These are phyloP conservation scores for Potorous gilbertii DNA, from an alignment of 2,797 vertebrate species.

Conservation along the genomic window DNA sequence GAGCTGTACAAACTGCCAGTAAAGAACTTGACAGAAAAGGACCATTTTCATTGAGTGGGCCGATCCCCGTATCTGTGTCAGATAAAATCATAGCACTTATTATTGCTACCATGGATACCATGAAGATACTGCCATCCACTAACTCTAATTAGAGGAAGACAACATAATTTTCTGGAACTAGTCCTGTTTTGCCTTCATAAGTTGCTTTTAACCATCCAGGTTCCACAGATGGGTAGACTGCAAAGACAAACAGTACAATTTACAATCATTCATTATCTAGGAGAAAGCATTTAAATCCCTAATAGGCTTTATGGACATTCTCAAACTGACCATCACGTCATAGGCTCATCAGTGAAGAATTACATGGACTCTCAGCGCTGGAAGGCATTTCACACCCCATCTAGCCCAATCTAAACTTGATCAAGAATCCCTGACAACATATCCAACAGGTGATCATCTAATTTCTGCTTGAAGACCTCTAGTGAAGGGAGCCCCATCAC, in stretches of 20 bases:
- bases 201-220: conserved; percentile 98
- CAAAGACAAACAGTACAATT: neutral
- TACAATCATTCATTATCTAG: neutral
- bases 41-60: conserved; percentile 77
- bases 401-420: neutral
- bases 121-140: conserved; percentile 88
- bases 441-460: neutral
- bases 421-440: neutral
- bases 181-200: conserved; percentile 94
- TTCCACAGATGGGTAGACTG: conserved; percentile 95
- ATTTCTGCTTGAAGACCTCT: neutral
- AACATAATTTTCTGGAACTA: conserved; percentile 96
- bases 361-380: neutral
- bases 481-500: neutral
- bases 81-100: conserved; percentile 86
- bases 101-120: conserved; percentile 95
- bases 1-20: conserved; percentile 79
- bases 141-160: conserved; percentile 90
- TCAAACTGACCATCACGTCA: conserved; percentile 15
- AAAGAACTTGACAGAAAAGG: conserved; percentile 80
- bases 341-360: conserved; percentile 45
- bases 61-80: conserved; percentile 85
- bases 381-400: neutral
- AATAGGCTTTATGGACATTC: neutral
- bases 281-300: conserved; percentile 37